A percentile compares a stretch with the other conserved stretches of the same genome.
Conservation (phyloP, 1,140 invertebrate species). For the Saxidomus purpurata region DNA sequence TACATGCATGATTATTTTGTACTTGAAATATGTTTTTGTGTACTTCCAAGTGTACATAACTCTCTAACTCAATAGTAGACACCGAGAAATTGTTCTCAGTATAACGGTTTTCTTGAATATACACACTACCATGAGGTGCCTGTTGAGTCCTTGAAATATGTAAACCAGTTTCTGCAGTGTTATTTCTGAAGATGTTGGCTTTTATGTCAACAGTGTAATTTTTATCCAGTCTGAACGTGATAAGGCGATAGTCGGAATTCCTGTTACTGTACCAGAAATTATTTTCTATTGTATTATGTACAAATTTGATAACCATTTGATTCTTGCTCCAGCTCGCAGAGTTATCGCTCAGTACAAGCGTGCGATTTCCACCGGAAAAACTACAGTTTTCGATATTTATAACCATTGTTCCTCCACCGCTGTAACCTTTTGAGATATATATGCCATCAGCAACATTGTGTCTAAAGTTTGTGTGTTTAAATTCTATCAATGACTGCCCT, state of each 20-base stretch:
- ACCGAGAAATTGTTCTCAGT: background rate
- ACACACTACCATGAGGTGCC: background rate
- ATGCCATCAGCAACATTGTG: constrained; percentile 7
- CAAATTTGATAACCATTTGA: background rate
- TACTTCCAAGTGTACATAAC: background rate
- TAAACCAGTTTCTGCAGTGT: background rate
- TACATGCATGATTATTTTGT: background rate
- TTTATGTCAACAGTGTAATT: background rate
- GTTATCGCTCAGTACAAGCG: background rate
- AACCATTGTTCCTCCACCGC: background rate
- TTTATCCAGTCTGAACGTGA: background rate
- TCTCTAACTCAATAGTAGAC: background rate
- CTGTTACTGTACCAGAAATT: background rate
- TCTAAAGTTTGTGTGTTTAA: background rate
- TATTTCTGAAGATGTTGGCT: background rate
- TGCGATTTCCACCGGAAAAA: background rate
- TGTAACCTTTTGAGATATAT: background rate
- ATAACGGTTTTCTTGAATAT: background rate
- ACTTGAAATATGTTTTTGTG: constrained; percentile 9
- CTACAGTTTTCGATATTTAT: background rate
- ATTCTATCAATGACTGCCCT: background rate
- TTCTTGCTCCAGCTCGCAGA: background rate
- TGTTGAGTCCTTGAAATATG: background rate
- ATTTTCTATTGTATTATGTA: constrained; percentile 5
- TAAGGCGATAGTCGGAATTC: background rate